Conservation (phyloP, 2,113 vertebrate genomes). For the Oophaga pumilio region DNA sequence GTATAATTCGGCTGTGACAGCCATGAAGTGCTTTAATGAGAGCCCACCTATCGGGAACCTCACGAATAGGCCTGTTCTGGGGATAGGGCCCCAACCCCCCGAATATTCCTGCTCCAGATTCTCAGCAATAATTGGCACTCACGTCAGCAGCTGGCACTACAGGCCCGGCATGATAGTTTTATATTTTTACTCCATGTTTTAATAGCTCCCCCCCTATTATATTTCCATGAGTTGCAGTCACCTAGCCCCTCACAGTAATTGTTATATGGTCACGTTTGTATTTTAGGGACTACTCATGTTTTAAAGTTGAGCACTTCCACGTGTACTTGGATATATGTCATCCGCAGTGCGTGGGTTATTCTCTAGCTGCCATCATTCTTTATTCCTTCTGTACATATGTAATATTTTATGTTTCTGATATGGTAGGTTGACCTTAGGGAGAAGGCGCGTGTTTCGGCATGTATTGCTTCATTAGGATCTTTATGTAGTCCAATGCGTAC, state of each 20-base stretch:
- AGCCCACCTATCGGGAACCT: no score
- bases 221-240: not conserved
- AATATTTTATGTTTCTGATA: not conserved
- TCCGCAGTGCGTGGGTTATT: not conserved
- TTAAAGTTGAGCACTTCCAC: not conserved
- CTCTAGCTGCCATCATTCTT: not conserved
- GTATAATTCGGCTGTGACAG: no score
- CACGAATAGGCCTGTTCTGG: no score
- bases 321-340: not conserved
- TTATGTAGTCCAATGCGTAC: no score
- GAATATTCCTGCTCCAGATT: not conserved
- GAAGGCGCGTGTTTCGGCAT: not conserved
- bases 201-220: not conserved
- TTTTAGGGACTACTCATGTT: not conserved
- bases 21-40: no score
- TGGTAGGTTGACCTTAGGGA: not conserved
- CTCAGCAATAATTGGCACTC: constrained; percentile 43
- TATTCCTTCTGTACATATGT: not conserved
- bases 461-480: not conserved
- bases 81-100: not conserved
- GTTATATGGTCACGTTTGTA: not conserved
- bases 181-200: constrained; percentile 20
- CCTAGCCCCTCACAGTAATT: not conserved
- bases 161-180: not conserved
- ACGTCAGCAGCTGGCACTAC: not conserved